Conservation (phyloP, 2,888 invertebrate genomes). For the Parnassius glacialis region DNA sequence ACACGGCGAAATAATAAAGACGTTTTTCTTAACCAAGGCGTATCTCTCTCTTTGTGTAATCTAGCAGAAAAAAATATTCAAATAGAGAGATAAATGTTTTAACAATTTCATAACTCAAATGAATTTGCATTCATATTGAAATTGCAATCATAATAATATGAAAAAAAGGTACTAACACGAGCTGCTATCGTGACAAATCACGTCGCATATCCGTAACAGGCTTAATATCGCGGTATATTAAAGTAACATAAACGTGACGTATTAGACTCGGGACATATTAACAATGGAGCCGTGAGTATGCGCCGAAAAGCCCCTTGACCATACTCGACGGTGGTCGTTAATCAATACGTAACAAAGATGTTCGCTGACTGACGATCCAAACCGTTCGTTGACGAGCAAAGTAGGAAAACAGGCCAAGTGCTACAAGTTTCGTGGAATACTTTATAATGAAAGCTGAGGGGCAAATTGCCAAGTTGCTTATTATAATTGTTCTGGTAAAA, state of each 20-base stretch:
- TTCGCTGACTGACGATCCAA: constrained; percentile 12
- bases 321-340: constrained; percentile 7
- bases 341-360: constrained; percentile 16
- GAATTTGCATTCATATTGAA: background rate
- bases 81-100: too few species aligned
- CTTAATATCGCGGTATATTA: background rate
- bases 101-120: background rate
- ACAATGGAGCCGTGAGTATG: constrained; percentile 13
- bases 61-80: too few species aligned
- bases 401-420: constrained; percentile 22
- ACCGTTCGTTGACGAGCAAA: constrained; percentile 5
- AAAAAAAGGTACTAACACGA: background rate
- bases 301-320: constrained; percentile 9
- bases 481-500: constrained; percentile 10
- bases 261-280: constrained; percentile 5
- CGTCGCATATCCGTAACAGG: too few species aligned
- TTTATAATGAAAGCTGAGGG: constrained; percentile 15
- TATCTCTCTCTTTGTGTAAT: too few species aligned
- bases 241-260: constrained; percentile 4
- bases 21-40: too few species aligned
- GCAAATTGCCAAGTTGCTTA: constrained; percentile 15
- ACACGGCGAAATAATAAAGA: too few species aligned
- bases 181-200: too few species aligned
- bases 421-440: constrained; percentile 17
- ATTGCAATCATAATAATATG: background rate